Conservation (phyloP, 2,113 vertebrate species). For the Caloenas nicobarica region DNA sequence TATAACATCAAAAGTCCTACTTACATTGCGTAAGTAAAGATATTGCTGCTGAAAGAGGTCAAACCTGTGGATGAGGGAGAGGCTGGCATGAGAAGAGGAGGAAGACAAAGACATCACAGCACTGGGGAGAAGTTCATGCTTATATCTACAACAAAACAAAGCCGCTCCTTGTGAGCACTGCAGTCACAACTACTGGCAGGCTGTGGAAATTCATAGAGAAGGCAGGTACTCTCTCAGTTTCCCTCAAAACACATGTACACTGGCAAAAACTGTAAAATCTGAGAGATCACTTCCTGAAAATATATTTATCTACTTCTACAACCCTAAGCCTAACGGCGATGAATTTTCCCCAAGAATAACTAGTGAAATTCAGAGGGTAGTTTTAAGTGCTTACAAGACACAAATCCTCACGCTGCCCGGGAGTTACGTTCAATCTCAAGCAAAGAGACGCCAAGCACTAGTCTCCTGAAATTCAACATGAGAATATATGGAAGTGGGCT, state of each 20-base stretch:
- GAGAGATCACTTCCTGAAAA: neutral
- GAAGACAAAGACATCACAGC: neutral
- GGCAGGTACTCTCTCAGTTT: neutral
- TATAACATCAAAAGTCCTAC: neutral
- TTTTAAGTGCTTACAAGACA: neutral
- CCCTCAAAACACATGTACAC: neutral
- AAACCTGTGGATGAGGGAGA: neutral
- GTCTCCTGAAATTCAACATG: neutral
- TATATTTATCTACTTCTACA: neutral
- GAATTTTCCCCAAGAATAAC: neutral
- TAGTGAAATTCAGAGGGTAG: neutral
- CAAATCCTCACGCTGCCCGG: neutral
- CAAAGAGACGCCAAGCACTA: neutral
- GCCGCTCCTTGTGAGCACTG: neutral
- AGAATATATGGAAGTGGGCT: neutral
- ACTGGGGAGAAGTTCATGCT: neutral
- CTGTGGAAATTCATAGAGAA: neutral
- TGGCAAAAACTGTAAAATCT: neutral
- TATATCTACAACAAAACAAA: neutral
- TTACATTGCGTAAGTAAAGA: neutral
- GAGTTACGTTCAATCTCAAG: neutral
- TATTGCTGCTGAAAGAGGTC: neutral
- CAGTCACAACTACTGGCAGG: neutral
- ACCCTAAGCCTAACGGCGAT: neutral
- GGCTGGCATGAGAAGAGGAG: neutral